A percentile compares a stretch with the other conserved stretches of the same genome.
These are phyloP conservation scores for Crypturellus undulatus DNA, from an alignment of 2,113 vertebrate genomes.

Conservation along the genomic window DNA sequence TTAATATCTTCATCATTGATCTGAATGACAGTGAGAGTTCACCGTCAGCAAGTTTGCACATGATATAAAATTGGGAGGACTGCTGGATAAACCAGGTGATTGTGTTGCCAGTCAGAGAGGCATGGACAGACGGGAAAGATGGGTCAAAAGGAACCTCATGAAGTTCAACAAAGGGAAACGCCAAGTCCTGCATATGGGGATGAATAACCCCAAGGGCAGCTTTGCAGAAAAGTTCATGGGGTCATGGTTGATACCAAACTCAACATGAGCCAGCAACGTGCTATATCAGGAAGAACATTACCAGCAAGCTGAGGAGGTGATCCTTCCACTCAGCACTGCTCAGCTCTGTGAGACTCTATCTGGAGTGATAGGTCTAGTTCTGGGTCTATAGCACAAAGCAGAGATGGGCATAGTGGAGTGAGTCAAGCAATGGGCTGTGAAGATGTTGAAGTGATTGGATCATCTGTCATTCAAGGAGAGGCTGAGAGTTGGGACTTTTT, in stretches of 20 bases:
- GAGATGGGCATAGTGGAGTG: background rate
- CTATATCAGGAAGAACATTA: background rate
- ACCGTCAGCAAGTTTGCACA: too few relatives aligned
- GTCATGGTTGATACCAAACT: background rate
- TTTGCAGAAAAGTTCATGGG: background rate
- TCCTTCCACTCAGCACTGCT: background rate
- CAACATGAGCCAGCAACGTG: background rate
- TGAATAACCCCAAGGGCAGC: background rate
- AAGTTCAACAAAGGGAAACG: background rate
- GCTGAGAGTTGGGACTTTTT: background rate
- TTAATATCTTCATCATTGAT: too few relatives aligned
- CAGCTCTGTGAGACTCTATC: background rate
- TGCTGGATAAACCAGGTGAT: too few relatives aligned
- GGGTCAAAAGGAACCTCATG: background rate
- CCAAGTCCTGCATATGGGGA: background rate
- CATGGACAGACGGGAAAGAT: too few relatives aligned
- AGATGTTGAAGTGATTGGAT: background rate
- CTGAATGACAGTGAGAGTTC: too few relatives aligned
- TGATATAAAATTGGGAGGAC: too few relatives aligned
- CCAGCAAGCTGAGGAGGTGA: background rate
- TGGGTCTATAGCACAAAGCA: background rate
- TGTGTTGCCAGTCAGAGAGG: too few relatives aligned
- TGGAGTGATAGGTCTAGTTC: background rate
- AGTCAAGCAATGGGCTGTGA: background rate
- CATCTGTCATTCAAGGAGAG: background rate